A percentile compares a stretch with the other conserved stretches of the same genome.
These are phyloP conservation scores for Acropternis orthonyx DNA, from an alignment of 2,797 vertebrate genomes.

Conservation along the genomic window DNA sequence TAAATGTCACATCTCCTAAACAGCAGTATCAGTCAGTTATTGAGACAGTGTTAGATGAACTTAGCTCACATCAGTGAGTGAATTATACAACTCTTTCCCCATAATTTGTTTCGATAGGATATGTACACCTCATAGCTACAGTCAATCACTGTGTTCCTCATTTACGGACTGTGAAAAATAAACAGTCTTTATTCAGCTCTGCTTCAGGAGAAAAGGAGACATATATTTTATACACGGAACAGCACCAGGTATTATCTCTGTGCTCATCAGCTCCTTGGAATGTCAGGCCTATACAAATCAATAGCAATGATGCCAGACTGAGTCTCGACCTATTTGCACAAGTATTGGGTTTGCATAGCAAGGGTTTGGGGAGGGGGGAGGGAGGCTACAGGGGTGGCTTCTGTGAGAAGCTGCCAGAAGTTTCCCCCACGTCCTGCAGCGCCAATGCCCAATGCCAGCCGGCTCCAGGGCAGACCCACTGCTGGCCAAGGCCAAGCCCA, in stretches of 20 bases:
- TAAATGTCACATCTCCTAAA: slow-evolving; percentile 54
- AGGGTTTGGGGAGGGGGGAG: neutral
- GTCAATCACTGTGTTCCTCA: slow-evolving; percentile 35
- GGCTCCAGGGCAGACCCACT: rapidly evolving
- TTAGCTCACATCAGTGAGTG: slow-evolving; percentile 41
- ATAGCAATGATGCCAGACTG: neutral
- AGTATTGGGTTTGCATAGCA: neutral
- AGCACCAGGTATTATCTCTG: neutral
- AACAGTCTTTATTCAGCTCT: slow-evolving; percentile 20
- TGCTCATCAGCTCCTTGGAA: neutral
- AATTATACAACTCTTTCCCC: slow-evolving; percentile 12
- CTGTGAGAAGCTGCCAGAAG: neutral
- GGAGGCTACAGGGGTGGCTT: neutral
- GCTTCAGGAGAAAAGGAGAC: neutral
- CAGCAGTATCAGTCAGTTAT: slow-evolving; percentile 51
- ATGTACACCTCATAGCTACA: slow-evolving; percentile 9
- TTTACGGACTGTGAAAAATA: slow-evolving; percentile 34
- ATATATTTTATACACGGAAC: neutral
- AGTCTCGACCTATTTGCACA: neutral
- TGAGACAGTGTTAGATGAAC: slow-evolving; percentile 51
- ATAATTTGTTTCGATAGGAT: slow-evolving; percentile 41
- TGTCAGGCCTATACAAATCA: neutral
- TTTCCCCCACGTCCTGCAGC: neutral
- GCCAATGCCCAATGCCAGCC: neutral
- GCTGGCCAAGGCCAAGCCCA: rapidly evolving